Conservation (phyloP, 2,888 invertebrate species). For the Anorthoa munda region DNA sequence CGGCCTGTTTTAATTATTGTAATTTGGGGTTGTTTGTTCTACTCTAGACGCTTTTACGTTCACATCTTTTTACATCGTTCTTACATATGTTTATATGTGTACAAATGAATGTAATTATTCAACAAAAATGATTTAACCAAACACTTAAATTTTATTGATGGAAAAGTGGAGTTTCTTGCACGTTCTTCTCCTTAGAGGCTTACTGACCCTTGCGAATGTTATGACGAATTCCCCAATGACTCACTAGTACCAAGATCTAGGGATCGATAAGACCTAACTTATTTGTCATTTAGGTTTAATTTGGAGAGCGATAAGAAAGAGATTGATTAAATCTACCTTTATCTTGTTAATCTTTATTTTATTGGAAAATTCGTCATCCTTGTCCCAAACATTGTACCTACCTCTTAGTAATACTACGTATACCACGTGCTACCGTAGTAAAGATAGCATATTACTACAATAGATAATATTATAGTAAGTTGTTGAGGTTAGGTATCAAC, state of each 20-base stretch:
- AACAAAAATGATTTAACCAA: no score
- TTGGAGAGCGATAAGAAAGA: neutral
- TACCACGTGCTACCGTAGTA: neutral
- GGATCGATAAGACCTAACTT: constrained; percentile 21
- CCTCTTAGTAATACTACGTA: neutral
- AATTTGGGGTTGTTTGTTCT: no score
- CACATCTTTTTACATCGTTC: no score
- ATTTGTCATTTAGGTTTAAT: constrained; percentile 18
- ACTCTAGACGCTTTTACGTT: no score
- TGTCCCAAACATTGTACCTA: neutral
- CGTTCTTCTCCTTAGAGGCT: no score
- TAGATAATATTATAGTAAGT: neutral
- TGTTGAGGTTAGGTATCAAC: neutral
- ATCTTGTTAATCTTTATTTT: constrained; percentile 6
- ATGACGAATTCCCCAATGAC: constrained; percentile 13
- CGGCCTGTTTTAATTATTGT: no score
- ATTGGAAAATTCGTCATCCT: neutral
- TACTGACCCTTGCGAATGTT: no score
- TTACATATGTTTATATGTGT: no score
- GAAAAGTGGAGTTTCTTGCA: no score
- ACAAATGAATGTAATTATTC: no score
- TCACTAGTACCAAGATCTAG: constrained; percentile 6
- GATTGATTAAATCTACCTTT: constrained; percentile 17
- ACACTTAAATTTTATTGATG: no score
- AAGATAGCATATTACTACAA: neutral